Conservation (phyloP, 2,797 vertebrate genomes). For the Pseudomugil tenellus region DNA sequence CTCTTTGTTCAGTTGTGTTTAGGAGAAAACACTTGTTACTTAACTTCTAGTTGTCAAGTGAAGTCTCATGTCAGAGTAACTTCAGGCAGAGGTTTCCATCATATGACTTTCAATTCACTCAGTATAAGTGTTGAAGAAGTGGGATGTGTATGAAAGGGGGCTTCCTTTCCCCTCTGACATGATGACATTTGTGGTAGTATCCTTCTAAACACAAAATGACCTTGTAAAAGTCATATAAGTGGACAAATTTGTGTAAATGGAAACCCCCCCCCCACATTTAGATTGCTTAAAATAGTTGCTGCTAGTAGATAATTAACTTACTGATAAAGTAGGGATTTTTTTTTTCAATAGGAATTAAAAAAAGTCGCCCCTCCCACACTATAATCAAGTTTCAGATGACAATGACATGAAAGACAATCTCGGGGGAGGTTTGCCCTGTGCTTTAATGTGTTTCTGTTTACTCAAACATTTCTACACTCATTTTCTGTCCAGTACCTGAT, state of each 20-base stretch:
- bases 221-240: neutral
- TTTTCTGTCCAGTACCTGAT: too few relatives aligned
- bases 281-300: neutral
- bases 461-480: too few relatives aligned
- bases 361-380: neutral
- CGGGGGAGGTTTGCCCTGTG: too few relatives aligned
- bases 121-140: slow-evolving; percentile 6
- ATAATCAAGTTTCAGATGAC: neutral
- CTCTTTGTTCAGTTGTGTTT: neutral
- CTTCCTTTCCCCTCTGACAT: slow-evolving; percentile 26
- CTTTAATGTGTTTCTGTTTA: too few relatives aligned
- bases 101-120: slow-evolving; percentile 5
- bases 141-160: slow-evolving; percentile 15
- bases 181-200: slow-evolving; percentile 8
- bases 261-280: slow-evolving; percentile 35
- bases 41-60: neutral
- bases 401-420: neutral
- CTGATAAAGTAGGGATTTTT: neutral
- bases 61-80: neutral
- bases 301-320: neutral
- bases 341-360: neutral
- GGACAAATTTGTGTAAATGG: slow-evolving; percentile 4
- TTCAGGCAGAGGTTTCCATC: neutral
- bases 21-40: neutral
- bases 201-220: slow-evolving; percentile 21